A percentile compares a stretch with the other conserved stretches of the same genome.
phyloP scores from a whole-genome alignment of 2,113 vertebrate species.

The Planiliza haematocheilus region DNA sequence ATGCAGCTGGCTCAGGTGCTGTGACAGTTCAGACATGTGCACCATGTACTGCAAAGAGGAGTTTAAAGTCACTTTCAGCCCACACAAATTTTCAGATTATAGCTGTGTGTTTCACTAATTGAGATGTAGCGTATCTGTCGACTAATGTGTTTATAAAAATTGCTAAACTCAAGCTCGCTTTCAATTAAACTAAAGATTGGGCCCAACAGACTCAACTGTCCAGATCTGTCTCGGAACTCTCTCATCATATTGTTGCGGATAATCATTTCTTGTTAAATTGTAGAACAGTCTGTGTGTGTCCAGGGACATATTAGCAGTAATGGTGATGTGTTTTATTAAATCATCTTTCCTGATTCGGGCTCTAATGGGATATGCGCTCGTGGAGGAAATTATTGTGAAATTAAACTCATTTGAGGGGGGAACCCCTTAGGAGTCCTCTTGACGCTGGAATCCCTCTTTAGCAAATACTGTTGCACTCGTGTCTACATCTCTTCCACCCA shows the following conservation, averaged over 20 bases:
- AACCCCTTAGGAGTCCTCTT: neutral
- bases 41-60: neutral
- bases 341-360: conserved; percentile 11
- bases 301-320: conserved; percentile 10
- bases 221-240: conserved; percentile 23
- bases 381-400: conserved; percentile 48
- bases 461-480: neutral
- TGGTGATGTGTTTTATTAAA: conserved; percentile 25
- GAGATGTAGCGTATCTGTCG: neutral
- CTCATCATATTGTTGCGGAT: neutral
- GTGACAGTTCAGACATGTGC: conserved; percentile 9
- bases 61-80: conserved; percentile 37
- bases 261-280: conserved; percentile 19
- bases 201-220: conserved; percentile 3
- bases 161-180: neutral
- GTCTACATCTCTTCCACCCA: neutral
- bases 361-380: conserved; percentile 17
- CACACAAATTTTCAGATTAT: neutral
- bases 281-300: conserved; percentile 10
- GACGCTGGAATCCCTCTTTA: conserved; percentile 22
- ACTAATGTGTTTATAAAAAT: too few species aligned
- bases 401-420: conserved; percentile 9
- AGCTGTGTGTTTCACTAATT: neutral
- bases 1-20: conserved; percentile 8
- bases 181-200: neutral